Evolutionary conservation across 1,140 invertebrate species (phyloP), one percentile per base, ranked within the genome.

Genomic region (Heliconius nattereri): DNA sequence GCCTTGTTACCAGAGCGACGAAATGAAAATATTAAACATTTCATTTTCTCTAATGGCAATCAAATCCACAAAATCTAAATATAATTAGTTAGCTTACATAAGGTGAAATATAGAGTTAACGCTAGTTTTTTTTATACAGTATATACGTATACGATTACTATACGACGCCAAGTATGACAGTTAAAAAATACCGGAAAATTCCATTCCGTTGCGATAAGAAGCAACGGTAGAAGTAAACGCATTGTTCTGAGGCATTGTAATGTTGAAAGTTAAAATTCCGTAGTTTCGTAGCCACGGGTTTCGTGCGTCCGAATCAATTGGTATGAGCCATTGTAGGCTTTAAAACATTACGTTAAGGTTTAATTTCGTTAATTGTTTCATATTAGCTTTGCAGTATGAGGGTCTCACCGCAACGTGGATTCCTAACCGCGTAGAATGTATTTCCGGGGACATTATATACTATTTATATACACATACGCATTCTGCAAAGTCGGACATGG

Each of bases 341-440:
- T 77, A 80, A 32, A 20, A 7, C 16, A 19, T 6, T 13, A 19
- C 2, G 3, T 80, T 82, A 81, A 75, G 75, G 83, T 77, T 77
- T 72, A 70, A 73, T 75, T 81, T 85, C 60, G 71, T 77, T 75
- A 78, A 78, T 40, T 70, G 73, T 73, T 80, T 72, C 57, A 73
- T 66, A 78, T 78, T 83, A 80, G 78, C 66, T 85, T 83, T 82
- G 84, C 81, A 84, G 71, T 80, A 81, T 81, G 81, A 78, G 79
- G 83, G 85, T 86, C 83, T 84, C 72, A 84, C 87, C 86, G 82
- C 88, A 88, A 91, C 89, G 85, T 87, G 83, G 85, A 87, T 90
- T 87, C 84, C 82, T 85, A 86, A 89, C 86, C 87, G 81, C 88
- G 80, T 81, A 84, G 84, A 85, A 86, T 86, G 86, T 87, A 86